Evolutionary conservation across 2,888 invertebrate genomes (phyloP), one percentile per base, ranked within the genome.

Genomic region (Lumbricus terrestris): DNA sequence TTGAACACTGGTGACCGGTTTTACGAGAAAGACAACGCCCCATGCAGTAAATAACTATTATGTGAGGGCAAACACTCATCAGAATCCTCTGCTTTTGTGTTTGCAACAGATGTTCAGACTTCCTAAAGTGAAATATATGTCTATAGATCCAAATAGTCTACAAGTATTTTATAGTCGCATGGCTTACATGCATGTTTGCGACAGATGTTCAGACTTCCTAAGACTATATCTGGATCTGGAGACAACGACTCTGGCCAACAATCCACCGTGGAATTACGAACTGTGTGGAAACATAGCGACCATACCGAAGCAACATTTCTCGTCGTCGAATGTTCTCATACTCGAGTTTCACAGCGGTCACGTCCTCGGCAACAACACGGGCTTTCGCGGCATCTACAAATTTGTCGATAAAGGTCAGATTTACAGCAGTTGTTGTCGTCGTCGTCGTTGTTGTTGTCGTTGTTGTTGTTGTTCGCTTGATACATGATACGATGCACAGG

Each of bases 171-270:
- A 29, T 69, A n/a, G 69, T 69, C 13, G 0, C n/a, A 69, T 69
- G 69, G 69, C 69, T 69, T n/a, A n/a, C 15, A 40, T 69, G n/a
- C n/a, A n/a, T 85, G 85, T 37, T 85, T 8, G 37, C 8, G 23
- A 4, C 93, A 95, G 95, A 90, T 95, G 95, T 92, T 92, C 90
- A 88, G 95, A 95, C 92, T 94, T 93, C 90, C 90, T 95, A n/a
- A 91, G 93, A 69, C 93, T 95, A 33, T 95, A 93, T 92, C 92
- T 93, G 89, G 93, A 94, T 92, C 92, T 94, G 89, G 93, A 94
- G 89, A 92, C 94, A 88, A 93, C 94, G 34, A 94, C 94, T 91
- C 93, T 95, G 37, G 95, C 94, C 90, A 94, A 95, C 91, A 89
- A 93, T 89, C 93, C 93, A 90, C 89, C 90, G 82, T 92, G 93